Conservation (phyloP, 1,140 invertebrate species). For the Drosophila jambulina region DNA sequence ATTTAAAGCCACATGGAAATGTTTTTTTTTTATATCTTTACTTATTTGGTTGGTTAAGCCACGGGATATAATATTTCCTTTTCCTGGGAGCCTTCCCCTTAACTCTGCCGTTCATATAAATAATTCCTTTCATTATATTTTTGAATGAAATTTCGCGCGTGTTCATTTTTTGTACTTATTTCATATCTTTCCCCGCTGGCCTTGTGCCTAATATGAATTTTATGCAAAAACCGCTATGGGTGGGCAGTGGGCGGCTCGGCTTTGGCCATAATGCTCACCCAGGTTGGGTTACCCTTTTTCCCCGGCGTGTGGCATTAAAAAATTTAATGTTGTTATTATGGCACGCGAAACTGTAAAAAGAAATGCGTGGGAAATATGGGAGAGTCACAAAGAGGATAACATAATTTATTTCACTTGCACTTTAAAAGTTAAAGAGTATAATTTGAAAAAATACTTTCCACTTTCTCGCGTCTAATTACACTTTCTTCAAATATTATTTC, state of each 20-base stretch:
- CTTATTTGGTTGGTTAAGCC: slow-evolving; percentile 34
- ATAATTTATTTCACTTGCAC: slow-evolving; percentile 6
- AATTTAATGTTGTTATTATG: slow-evolving; percentile 66
- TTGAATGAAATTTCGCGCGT: slow-evolving; percentile 57
- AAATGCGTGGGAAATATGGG: slow-evolving; percentile 28
- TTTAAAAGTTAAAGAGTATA: not conserved
- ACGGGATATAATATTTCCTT: slow-evolving; percentile 59
- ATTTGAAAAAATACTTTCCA: not conserved
- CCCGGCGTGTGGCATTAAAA: slow-evolving; percentile 56
- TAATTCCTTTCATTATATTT: slow-evolving; percentile 78
- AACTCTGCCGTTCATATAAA: slow-evolving; percentile 62
- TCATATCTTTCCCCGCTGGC: slow-evolving; percentile 62
- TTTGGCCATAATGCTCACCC: slow-evolving; percentile 63
- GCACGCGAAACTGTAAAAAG: slow-evolving; percentile 19
- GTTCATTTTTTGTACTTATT: slow-evolving; percentile 55
- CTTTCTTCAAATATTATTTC: not conserved
- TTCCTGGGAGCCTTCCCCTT: slow-evolving; percentile 16
- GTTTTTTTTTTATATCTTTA: slow-evolving; percentile 23
- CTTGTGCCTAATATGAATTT: slow-evolving; percentile 81
- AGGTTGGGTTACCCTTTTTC: slow-evolving; percentile 33
- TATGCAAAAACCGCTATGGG: slow-evolving; percentile 61
- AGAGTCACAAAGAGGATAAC: slow-evolving; percentile 7
- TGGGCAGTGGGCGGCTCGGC: slow-evolving; percentile 23
- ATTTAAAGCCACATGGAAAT: slow-evolving; percentile 12
- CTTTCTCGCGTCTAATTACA: not conserved